Base-by-base conservation (phyloP, 2,888 invertebrate species). In the Nomada hirtipes region DNA sequence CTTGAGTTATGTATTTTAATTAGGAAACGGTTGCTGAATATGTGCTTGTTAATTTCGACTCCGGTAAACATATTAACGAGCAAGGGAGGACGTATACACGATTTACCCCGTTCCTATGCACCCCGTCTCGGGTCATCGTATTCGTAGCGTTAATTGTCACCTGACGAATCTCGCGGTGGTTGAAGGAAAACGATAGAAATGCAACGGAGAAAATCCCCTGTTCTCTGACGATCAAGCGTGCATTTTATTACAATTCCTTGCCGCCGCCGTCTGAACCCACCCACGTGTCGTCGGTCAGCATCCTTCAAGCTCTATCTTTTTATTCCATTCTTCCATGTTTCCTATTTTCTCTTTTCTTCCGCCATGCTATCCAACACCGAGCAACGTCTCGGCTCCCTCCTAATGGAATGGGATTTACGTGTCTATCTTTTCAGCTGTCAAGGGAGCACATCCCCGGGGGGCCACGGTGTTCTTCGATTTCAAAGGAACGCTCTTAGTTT, bases 391-490 rank as follows among this genome's bases (percentile, higher is more conserved):
- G 59, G 23, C 29, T 42, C 67, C 55, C 15, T 44, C 29, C 42
- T 71, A 86, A 86, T 86, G 86, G 86, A 88, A 88, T 79, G 84
- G 84, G 88, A 87, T 88, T 87, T 88, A 86, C 88, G 82, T 86
- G 87, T 87, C 88, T 80, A 86, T 86, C 86, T 74, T 82, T 68
- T 63, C 64, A 78, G 79, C 87, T 79, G 86, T 88, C 87, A 79
- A 81, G 88, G 86, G 79, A 81, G 74, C 80, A 68, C 77, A 64
- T 65, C 76, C 61, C 77, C 20, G 71, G 63, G 65, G 73, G 68
- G 70, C 59, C 64, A 29, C 69, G 76, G 68, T 78, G 79, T 80
- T 80, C 73, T 86, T 82, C 87, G 88, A 87, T 86, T 84, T 74
- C 74, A 78, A 78, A 78, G 77, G 72, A 76, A 68, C 79, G 76